Percentiles rank a stretch among this genome's conserved stretches.
phyloP scores from a whole-genome alignment of 2,888 invertebrate species.

The Drosophila lacicola region DNA sequence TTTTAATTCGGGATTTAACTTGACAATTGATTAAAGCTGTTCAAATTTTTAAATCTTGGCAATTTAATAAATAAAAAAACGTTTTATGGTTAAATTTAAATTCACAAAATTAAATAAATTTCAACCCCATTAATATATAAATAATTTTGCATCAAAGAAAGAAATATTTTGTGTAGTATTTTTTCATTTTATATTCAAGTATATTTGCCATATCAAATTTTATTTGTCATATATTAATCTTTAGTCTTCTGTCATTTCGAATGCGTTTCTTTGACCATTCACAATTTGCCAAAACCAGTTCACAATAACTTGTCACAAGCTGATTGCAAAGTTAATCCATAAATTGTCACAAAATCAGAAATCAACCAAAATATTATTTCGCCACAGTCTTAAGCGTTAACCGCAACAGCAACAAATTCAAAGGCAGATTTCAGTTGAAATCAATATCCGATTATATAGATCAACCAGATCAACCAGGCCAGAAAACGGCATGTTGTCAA shows the following conservation, averaged over 20 bases:
- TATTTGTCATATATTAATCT: neutral
- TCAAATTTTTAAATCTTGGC: neutral
- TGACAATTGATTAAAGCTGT: neutral
- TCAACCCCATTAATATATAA: too few relatives aligned
- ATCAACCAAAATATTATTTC: slow-evolving; percentile 81
- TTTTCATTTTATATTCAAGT: too few relatives aligned
- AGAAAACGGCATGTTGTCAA: slow-evolving; percentile 77
- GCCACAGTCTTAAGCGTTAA: slow-evolving; percentile 56
- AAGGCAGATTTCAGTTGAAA: slow-evolving; percentile 54
- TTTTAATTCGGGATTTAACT: slow-evolving; percentile 15
- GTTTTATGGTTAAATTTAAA: too few relatives aligned
- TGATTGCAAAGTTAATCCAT: slow-evolving; percentile 72
- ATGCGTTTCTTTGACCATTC: neutral
- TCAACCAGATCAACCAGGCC: slow-evolving; percentile 63
- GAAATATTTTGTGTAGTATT: too few relatives aligned
- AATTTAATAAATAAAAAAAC: too few relatives aligned
- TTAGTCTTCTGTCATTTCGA: neutral
- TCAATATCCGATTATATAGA: slow-evolving; percentile 81
- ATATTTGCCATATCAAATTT: too few relatives aligned
- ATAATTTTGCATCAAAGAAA: too few relatives aligned
- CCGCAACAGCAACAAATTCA: slow-evolving; percentile 41
- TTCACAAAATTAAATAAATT: too few relatives aligned
- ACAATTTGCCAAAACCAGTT: slow-evolving; percentile 11
- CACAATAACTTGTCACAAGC: slow-evolving; percentile 44
- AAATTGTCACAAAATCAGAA: slow-evolving; percentile 77